Percentiles rank a stretch among this genome's conserved stretches.
phyloP scores from a whole-genome alignment of 23 tunicate genomes.

The Phallusia fumigata region DNA sequence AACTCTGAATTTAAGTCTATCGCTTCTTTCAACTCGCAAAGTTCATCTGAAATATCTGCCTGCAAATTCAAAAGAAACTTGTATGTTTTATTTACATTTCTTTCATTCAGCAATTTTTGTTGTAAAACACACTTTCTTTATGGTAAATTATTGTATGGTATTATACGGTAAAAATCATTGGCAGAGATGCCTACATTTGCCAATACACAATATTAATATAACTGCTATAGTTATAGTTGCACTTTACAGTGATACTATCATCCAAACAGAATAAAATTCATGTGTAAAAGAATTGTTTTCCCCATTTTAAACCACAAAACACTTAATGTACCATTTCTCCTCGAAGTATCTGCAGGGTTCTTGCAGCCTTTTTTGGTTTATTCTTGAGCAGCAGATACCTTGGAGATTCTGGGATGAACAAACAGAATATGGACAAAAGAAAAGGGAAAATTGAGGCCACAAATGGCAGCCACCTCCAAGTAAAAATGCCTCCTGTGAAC shows the following conservation, averaged over 20 bases:
- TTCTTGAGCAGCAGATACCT: constrained; percentile 48
- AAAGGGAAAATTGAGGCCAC: constrained; percentile 33
- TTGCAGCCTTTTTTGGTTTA: constrained; percentile 27
- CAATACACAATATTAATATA: no score
- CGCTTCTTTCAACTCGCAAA: constrained; percentile 39
- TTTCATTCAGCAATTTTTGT: no score
- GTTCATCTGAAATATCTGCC: constrained; percentile 61
- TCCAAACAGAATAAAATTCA: no score
- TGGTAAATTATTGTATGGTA: no score
- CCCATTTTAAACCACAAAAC: no score
- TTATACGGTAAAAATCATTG: no score
- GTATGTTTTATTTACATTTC: no score
- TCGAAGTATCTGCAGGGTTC: constrained; percentile 42
- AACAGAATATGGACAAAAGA: constrained; percentile 25
- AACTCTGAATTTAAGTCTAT: constrained; percentile 9
- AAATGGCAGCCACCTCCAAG: constrained; percentile 84
- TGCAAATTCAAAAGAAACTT: neutral
- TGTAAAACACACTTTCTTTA: no score
- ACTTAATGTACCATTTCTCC: constrained; percentile 45
- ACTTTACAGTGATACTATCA: no score
- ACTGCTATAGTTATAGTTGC: no score
- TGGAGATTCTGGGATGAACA: constrained; percentile 70
- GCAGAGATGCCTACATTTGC: no score
- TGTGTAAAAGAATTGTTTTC: no score
- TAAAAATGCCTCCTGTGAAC: constrained; percentile 32